Conservation (phyloP, 2,888 invertebrate species). For the Lithosia quadra region DNA sequence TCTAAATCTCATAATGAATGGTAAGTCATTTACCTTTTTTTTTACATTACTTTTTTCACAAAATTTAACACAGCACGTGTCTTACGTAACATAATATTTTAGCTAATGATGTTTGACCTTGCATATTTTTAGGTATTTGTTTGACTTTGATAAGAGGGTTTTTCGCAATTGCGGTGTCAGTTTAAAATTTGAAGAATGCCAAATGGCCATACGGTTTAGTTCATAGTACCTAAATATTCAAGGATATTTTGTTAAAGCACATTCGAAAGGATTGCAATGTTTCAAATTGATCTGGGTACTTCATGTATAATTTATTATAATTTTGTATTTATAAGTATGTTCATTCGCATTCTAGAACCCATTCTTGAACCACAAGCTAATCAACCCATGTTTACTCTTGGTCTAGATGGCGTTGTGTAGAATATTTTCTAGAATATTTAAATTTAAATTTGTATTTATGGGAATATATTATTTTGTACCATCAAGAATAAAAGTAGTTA, state of each 20-base stretch:
- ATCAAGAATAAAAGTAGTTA: not conserved
- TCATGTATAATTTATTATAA: too few relatives aligned
- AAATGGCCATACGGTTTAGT: not conserved
- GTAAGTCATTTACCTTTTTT: not conserved
- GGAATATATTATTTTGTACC: not conserved
- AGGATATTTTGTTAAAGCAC: not conserved
- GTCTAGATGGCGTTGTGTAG: too few relatives aligned
- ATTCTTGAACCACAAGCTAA: too few relatives aligned
- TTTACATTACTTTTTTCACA: slow-evolving; percentile 1
- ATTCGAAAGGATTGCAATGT: not conserved
- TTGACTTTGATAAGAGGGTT: slow-evolving; percentile 4
- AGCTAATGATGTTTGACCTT: slow-evolving; percentile 4
- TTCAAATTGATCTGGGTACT: too few relatives aligned
- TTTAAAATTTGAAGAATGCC: not conserved
- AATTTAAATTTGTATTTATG: not conserved
- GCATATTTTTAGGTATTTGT: not conserved
- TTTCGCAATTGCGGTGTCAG: not conserved
- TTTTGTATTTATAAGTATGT: too few relatives aligned
- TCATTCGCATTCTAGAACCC: too few relatives aligned
- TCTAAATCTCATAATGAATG: not conserved
- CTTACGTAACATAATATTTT: not conserved
- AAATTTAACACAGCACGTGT: not conserved
- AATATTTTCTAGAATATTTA: too few relatives aligned
- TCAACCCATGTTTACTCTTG: too few relatives aligned
- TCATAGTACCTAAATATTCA: not conserved